These are phyloP conservation scores for Upupa epops DNA, from an alignment of 2,113 vertebrate genomes.

Conservation along the genomic window DNA sequence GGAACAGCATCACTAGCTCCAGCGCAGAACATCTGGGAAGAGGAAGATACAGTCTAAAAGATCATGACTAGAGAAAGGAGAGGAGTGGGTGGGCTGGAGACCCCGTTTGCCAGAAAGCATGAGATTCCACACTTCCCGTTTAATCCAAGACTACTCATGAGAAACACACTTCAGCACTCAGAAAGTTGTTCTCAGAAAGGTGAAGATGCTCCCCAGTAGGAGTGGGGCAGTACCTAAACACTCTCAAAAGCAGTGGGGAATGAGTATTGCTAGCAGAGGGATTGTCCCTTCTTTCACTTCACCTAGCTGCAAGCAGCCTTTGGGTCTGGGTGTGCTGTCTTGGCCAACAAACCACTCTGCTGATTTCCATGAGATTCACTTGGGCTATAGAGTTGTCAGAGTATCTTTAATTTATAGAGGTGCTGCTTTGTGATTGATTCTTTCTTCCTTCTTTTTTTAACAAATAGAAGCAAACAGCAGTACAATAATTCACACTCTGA, in stretches of 20 bases:
- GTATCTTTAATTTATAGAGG: not conserved
- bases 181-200: not conserved
- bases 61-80: not conserved
- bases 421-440: not conserved
- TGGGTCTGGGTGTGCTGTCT: not conserved
- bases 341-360: not conserved
- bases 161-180: not conserved
- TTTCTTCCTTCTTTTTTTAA: not conserved
- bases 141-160: not conserved
- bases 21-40: not conserved
- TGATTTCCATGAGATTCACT: not conserved
- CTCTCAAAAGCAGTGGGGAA: not conserved
- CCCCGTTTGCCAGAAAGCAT: not conserved
- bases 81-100: not conserved
- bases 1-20: not conserved
- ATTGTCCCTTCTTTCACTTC: not conserved
- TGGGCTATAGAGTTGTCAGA: not conserved
- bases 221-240: not conserved
- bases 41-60: not conserved
- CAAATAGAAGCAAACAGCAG: not conserved
- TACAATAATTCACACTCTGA: not conserved
- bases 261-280: not conserved
- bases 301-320: not conserved
- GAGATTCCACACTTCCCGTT: not conserved
- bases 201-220: not conserved